Percentiles rank a stretch among this genome's conserved stretches.
phyloP scores from a whole-genome alignment of 2,797 vertebrate species.

The Macrochelys suwanniensis region DNA sequence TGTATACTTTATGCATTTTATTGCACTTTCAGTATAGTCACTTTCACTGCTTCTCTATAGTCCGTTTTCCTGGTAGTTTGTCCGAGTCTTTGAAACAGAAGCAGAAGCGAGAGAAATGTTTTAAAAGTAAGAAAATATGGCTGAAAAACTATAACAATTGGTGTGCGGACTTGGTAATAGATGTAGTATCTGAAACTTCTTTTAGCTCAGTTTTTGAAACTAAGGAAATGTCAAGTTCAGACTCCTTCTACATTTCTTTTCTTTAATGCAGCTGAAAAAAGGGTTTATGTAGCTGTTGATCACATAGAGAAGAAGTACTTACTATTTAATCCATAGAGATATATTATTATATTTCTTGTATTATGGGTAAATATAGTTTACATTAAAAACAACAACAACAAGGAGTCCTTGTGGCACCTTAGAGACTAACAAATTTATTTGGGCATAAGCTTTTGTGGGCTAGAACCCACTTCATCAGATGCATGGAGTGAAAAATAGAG shows the following conservation, averaged over 20 bases:
- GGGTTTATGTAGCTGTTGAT: neutral
- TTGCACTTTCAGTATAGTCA: neutral
- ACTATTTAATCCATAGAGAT: neutral
- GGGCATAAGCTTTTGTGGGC: too few relatives aligned
- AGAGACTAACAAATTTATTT: too few relatives aligned
- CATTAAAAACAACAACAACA: neutral
- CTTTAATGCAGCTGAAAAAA: neutral
- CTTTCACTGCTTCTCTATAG: neutral
- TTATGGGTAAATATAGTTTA: accelerated
- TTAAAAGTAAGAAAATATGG: neutral
- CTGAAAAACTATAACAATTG: accelerated
- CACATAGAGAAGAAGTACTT: neutral
- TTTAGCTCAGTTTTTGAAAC: neutral
- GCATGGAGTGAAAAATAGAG: too few relatives aligned
- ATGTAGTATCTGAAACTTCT: neutral
- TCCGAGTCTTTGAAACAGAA: neutral
- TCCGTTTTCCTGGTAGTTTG: neutral
- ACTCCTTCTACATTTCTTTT: neutral
- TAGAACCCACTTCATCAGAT: too few relatives aligned
- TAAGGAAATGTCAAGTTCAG: neutral
- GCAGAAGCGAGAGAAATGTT: neutral
- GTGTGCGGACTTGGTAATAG: neutral
- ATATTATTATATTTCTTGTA: neutral
- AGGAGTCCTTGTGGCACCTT: too few relatives aligned
- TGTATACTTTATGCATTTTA: neutral